A percentile compares a stretch with the other conserved stretches of the same genome.
Conservation (phyloP, 2,888 invertebrate species). For the Ischnura elegans region DNA sequence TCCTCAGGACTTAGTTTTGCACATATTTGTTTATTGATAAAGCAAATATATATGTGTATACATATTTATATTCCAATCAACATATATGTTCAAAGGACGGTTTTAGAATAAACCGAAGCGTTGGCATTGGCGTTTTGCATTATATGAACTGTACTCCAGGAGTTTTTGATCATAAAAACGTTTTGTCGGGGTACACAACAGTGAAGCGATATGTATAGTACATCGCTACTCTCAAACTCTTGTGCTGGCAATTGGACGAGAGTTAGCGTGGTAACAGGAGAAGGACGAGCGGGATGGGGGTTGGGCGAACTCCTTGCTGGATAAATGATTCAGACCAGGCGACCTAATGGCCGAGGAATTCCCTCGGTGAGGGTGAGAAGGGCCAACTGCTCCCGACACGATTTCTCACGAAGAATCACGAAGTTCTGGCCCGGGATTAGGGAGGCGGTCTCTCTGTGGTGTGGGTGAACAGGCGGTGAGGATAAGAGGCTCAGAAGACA, state of each 20-base stretch:
- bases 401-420: slow-evolving; percentile 31
- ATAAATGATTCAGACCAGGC: not conserved
- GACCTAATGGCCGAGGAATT: not conserved
- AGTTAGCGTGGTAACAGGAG: not conserved
- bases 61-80: no score
- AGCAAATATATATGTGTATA: no score
- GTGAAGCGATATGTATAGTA: no score
- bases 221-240: not conserved
- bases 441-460: not conserved
- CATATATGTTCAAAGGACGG: no score
- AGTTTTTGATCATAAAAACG: no score
- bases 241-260: no score
- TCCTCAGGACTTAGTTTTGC: no score
- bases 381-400: slow-evolving; percentile 1
- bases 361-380: slow-evolving; percentile 13
- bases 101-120: no score
- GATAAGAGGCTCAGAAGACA: not conserved
- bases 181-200: no score
- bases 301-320: not conserved
- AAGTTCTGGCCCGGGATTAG: not conserved
- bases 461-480: not conserved
- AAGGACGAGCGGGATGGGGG: not conserved
- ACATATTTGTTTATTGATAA: no score
- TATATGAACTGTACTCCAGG: no score
- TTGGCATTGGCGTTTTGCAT: no score